These are phyloP conservation scores for Chymomyza procnemis DNA, from an alignment of 2,888 invertebrate genomes.

Conservation along the genomic window DNA sequence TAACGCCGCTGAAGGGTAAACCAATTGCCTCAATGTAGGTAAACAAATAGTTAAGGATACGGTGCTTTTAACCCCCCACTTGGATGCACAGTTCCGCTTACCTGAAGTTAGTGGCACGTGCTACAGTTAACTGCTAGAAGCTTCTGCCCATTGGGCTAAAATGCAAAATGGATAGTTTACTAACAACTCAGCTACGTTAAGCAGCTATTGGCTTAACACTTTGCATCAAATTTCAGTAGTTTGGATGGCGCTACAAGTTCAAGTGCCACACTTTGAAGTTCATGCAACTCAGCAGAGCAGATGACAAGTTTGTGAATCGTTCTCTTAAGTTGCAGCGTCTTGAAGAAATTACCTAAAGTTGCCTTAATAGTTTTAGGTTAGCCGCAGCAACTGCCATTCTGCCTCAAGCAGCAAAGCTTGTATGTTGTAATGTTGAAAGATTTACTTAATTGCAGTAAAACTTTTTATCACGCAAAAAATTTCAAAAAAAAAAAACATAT, in stretches of 20 bases:
- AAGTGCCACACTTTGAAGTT: background rate
- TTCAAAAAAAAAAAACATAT: background rate
- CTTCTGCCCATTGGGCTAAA: background rate
- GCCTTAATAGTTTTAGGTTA: background rate
- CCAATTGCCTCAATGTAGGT: background rate
- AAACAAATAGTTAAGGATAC: background rate
- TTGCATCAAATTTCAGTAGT: background rate
- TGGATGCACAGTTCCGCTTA: background rate
- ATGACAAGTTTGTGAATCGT: background rate
- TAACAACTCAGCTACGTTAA: too few relatives aligned
- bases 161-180: background rate
- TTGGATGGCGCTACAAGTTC: background rate
- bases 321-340: background rate
- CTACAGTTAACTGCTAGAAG: background rate
- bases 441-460: background rate
- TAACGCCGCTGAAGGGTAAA: background rate
- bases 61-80: background rate
- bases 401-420: too few relatives aligned
- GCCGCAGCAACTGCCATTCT: background rate
- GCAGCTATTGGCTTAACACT: background rate
- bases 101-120: background rate
- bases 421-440: background rate
- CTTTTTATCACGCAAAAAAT: background rate
- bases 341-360: background rate
- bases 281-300: too few relatives aligned